Percentiles rank a stretch among this genome's conserved stretches.
Evolutionary conservation across 1,140 invertebrate species (phyloP).

Genomic region (Drosophila mojavensis): DNA sequence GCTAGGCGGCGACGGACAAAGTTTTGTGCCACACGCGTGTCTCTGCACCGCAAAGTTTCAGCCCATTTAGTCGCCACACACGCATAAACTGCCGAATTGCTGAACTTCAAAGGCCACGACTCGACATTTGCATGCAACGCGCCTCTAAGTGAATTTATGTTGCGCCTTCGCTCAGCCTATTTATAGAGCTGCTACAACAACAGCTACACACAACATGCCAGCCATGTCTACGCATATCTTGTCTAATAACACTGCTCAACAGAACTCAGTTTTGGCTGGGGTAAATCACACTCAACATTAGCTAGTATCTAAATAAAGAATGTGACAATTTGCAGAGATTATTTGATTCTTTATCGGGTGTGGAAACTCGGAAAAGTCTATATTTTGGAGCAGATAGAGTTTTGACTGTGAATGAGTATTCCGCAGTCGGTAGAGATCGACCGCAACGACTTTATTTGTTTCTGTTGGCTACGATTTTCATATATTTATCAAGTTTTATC

Average conservation of each 20-base stretch:
- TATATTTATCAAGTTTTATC: no score
- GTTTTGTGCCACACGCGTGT: constrained; percentile 15
- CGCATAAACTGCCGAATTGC: constrained; percentile 23
- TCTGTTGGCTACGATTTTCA: no score
- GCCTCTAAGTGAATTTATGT: constrained; percentile 67
- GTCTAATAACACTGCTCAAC: constrained; percentile 5
- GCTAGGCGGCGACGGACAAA: background rate
- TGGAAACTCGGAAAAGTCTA: no score
- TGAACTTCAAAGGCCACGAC: constrained; percentile 69
- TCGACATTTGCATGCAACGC: constrained; percentile 46
- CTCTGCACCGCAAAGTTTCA: constrained; percentile 25
- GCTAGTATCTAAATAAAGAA: no score
- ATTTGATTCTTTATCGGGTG: no score
- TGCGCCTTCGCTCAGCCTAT: background rate
- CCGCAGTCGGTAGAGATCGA: no score
- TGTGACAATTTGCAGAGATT: no score
- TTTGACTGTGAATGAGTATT: no score
- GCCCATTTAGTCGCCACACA: constrained; percentile 59
- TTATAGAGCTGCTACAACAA: background rate
- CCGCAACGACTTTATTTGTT: no score
- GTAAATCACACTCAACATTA: no score
- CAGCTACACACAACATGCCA: background rate
- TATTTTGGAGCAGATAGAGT: no score
- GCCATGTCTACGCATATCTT: constrained; percentile 14
- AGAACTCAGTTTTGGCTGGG: no score